Evolutionary conservation across 2,888 invertebrate species (phyloP).

Genomic region (Protodeltote pygarga): DNA sequence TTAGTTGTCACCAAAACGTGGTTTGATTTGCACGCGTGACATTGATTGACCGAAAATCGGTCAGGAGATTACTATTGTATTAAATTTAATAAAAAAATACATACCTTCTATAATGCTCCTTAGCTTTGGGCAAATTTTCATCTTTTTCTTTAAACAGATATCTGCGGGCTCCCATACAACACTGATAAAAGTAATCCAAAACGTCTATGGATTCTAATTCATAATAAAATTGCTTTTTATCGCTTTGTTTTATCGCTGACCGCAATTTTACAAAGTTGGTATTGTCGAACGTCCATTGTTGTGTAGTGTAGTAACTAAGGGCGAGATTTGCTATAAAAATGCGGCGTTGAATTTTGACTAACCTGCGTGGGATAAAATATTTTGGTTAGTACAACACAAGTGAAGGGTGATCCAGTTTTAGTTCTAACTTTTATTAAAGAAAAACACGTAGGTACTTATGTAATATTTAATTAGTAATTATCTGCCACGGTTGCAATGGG

Average conservation of each 20-base stretch:
- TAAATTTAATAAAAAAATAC: too few relatives aligned
- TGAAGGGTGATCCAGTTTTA: too few relatives aligned
- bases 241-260: slow-evolving; percentile 77
- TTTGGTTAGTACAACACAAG: background rate
- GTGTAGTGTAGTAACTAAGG: slow-evolving; percentile 90
- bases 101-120: slow-evolving; percentile 83
- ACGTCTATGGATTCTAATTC: slow-evolving; percentile 85
- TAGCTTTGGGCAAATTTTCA: slow-evolving; percentile 84
- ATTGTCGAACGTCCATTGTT: slow-evolving; percentile 93
- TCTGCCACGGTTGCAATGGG: too few relatives aligned
- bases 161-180: slow-evolving; percentile 88
- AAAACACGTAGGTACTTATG: too few relatives aligned
- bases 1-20: too few relatives aligned
- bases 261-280: slow-evolving; percentile 87
- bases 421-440: too few relatives aligned
- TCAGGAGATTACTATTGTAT: too few relatives aligned
- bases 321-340: slow-evolving; percentile 92
- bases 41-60: too few relatives aligned
- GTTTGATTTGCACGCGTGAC: too few relatives aligned
- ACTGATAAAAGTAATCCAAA: slow-evolving; percentile 79
- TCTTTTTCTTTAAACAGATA: slow-evolving; percentile 90
- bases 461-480: too few relatives aligned
- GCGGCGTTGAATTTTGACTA: slow-evolving; percentile 92
- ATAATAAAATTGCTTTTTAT: slow-evolving; percentile 87
- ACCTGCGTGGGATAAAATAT: slow-evolving; percentile 79